phyloP scores from a whole-genome alignment of 2,888 invertebrate genomes.

The Eupithecia vulgata region DNA sequence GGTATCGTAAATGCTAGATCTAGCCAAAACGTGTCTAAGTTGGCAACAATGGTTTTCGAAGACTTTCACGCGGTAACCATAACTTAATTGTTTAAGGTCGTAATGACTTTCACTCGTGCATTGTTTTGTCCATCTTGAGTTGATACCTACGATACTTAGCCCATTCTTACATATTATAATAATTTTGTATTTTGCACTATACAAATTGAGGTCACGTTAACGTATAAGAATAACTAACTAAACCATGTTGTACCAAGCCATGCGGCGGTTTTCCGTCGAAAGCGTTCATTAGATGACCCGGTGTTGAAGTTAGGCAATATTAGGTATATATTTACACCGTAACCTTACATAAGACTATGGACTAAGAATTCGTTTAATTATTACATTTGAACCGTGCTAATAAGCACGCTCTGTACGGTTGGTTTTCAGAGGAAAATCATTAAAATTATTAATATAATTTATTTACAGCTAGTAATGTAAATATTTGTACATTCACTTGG shows the following conservation, averaged over 20 bases:
- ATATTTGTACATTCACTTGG: neutral
- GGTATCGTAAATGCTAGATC: conserved; percentile 8
- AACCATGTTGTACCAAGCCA: conserved; percentile 13
- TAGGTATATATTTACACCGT: conserved; percentile 38
- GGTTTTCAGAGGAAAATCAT: conserved; percentile 24
- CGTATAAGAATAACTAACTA: neutral
- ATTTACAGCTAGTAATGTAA: neutral
- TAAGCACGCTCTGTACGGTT: conserved; percentile 17
- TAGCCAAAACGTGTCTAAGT: neutral
- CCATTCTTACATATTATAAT: neutral
- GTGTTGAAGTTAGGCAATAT: conserved; percentile 38
- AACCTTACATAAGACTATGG: conserved; percentile 38
- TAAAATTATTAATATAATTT: neutral
- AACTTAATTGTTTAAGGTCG: conserved; percentile 24
- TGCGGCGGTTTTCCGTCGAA: neutral
- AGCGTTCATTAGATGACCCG: conserved; percentile 7
- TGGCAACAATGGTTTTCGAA: conserved; percentile 15
- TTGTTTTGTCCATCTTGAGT: neutral
- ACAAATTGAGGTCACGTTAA: conserved; percentile 1
- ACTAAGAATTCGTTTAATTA: conserved; percentile 36
- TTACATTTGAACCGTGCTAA: conserved; percentile 28
- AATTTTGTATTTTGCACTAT: neutral
- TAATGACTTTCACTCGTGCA: neutral
- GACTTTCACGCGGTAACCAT: conserved; percentile 32
- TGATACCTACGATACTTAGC: neutral